Evolutionary conservation across 2,113 vertebrate genomes (phyloP).

Genomic region (Telmatochromis sp.): DNA sequence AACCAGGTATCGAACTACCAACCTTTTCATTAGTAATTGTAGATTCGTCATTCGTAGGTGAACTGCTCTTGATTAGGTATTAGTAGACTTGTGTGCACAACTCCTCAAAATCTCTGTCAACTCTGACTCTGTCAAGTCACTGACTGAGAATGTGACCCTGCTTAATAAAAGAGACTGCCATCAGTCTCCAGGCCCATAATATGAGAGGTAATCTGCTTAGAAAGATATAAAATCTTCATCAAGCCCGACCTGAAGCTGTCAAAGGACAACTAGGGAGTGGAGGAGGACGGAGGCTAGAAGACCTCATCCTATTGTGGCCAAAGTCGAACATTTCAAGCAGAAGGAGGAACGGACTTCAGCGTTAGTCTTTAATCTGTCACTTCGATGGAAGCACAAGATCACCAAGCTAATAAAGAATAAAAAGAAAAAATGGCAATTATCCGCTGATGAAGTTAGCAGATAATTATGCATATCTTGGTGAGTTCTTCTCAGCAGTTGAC

Average conservation of each 20-base stretch:
- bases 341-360: background rate
- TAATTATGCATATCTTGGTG: background rate
- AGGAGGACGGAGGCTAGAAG: background rate
- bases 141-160: background rate
- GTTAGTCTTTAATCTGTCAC: background rate
- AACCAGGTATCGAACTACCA: background rate
- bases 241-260: background rate
- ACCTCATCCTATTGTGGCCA: background rate
- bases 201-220: background rate
- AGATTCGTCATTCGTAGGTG: background rate
- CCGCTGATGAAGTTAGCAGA: background rate
- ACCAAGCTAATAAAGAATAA: background rate
- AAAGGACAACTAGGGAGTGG: background rate
- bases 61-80: background rate
- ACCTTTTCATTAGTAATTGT: background rate
- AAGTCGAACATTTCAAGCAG: background rate
- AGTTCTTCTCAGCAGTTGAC: background rate
- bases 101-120: background rate
- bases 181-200: background rate
- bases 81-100: background rate
- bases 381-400: background rate
- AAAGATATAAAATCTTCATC: background rate
- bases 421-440: background rate
- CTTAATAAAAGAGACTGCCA: background rate
- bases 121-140: background rate